Percentiles rank a stretch among this genome's conserved stretches.
phyloP scores from a whole-genome alignment of 2,113 vertebrate genomes.

The Dicerorhinus sumatrensis region DNA sequence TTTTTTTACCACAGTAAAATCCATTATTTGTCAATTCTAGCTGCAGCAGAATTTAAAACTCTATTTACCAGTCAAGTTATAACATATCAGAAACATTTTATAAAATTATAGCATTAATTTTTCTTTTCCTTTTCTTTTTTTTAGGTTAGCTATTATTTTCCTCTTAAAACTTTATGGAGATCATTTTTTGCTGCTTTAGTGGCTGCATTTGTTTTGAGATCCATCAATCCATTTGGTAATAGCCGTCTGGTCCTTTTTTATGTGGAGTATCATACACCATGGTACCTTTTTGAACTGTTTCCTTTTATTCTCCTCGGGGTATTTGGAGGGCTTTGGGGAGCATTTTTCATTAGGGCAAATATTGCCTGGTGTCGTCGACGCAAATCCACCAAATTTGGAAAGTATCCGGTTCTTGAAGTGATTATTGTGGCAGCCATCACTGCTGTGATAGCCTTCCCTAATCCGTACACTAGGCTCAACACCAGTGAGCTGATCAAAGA shows the following conservation, averaged over 20 bases:
- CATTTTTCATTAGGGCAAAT: constrained; percentile 98
- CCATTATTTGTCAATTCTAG: background rate
- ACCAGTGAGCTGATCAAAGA: constrained; percentile 99
- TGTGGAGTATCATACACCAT: constrained; percentile 98
- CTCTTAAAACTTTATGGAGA: constrained; percentile 98
- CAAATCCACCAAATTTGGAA: constrained; percentile 97
- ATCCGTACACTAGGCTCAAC: constrained; percentile 97
- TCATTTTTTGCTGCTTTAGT: constrained; percentile 99
- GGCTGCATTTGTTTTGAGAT: constrained; percentile 97
- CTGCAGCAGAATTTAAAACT: background rate
- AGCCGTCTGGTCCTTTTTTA: constrained; percentile 99
- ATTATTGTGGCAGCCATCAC: constrained; percentile 97
- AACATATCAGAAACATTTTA: background rate
- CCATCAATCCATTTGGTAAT: constrained; percentile 99
- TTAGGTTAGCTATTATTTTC: constrained; percentile 99
- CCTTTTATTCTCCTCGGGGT: constrained; percentile 99
- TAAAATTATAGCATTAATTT: constrained; percentile 37
- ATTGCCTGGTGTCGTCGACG: constrained; percentile 98
- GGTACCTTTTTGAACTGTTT: constrained; percentile 99
- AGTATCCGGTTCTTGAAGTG: constrained; percentile 97
- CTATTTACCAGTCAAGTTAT: background rate
- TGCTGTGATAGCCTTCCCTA: constrained; percentile 96
- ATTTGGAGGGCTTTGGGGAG: constrained; percentile 98
- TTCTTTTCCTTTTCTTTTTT: constrained; percentile 48
- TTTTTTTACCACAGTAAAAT: background rate